Percentiles rank a stretch among this genome's conserved stretches.
phyloP scores from a whole-genome alignment of 2,888 invertebrate species.

The Pheosia tremula region DNA sequence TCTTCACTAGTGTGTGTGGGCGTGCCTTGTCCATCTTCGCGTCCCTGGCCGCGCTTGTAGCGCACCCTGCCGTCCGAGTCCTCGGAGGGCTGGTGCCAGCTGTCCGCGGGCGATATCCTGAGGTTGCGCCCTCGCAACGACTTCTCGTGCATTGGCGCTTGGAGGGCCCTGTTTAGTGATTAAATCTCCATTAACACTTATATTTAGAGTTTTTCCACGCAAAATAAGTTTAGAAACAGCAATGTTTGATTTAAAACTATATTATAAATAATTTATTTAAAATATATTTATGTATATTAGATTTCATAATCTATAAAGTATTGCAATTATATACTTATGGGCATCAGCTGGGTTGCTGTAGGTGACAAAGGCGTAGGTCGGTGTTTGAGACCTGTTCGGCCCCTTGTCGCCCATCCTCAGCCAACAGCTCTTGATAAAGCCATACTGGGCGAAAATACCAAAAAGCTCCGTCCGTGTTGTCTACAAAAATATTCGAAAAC shows the following conservation, averaged over 20 bases:
- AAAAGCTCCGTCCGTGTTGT: constrained; percentile 80
- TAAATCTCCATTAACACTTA: background rate
- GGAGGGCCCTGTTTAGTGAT: constrained; percentile 56
- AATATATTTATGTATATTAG: too few relatives aligned
- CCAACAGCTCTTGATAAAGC: constrained; percentile 84
- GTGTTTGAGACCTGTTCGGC: constrained; percentile 57
- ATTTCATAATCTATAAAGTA: background rate
- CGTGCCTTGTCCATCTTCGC: constrained; percentile 16
- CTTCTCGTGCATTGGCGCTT: constrained; percentile 69
- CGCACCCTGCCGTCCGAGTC: constrained; percentile 64
- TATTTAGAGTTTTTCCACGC: too few relatives aligned
- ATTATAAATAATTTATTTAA: too few relatives aligned
- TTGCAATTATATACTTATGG: constrained; percentile 68
- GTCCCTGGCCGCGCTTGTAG: constrained; percentile 53
- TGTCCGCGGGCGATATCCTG: constrained; percentile 83
- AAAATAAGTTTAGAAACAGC: too few relatives aligned
- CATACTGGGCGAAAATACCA: constrained; percentile 82
- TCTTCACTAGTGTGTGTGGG: constrained; percentile 2
- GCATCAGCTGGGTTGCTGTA: constrained; percentile 80
- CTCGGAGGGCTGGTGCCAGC: constrained; percentile 86
- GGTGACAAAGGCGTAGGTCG: constrained; percentile 84
- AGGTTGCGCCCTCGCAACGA: constrained; percentile 65
- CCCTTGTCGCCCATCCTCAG: constrained; percentile 74
- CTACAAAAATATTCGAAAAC: constrained; percentile 55
- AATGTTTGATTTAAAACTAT: too few relatives aligned